These are phyloP conservation scores for Hormaphis cornu DNA, from an alignment of 1,140 invertebrate genomes.

Conservation along the genomic window DNA sequence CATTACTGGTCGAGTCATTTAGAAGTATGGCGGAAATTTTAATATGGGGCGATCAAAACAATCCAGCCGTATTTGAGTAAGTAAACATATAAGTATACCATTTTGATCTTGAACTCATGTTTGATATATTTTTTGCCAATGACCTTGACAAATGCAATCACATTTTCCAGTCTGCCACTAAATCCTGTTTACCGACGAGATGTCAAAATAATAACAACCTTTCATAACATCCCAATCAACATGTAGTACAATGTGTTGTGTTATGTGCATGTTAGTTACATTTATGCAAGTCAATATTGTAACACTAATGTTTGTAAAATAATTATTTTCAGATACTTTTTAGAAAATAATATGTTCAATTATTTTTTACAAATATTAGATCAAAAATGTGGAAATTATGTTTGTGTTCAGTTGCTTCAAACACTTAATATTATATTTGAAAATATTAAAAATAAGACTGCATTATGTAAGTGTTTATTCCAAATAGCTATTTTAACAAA, in stretches of 20 bases:
- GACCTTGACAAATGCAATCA: neutral
- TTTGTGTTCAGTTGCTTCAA: constrained; percentile 95
- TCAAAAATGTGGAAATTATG: constrained; percentile 93
- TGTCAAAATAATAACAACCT: no score
- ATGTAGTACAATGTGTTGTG: no score
- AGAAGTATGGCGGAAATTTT: constrained; percentile 96
- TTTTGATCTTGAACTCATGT: neutral
- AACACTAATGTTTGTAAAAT: neutral
- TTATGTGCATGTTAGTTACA: no score
- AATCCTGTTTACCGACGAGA: neutral
- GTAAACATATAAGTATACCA: constrained; percentile 41
- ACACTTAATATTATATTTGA: constrained; percentile 99
- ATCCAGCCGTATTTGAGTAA: constrained; percentile 98
- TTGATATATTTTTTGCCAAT: neutral
- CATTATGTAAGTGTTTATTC: constrained; percentile 72
- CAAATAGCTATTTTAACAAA: neutral
- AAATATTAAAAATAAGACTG: constrained; percentile 97
- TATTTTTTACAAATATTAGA: constrained; percentile 96
- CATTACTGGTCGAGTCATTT: constrained; percentile 91
- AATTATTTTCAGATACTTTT: constrained; percentile 80
- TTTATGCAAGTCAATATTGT: no score
- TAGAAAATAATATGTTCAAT: constrained; percentile 98
- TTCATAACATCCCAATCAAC: no score
- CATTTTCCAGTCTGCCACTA: neutral
- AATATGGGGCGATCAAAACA: constrained; percentile 99